Conservation (phyloP, 2,888 invertebrate genomes). For the Clanis bilineata region DNA sequence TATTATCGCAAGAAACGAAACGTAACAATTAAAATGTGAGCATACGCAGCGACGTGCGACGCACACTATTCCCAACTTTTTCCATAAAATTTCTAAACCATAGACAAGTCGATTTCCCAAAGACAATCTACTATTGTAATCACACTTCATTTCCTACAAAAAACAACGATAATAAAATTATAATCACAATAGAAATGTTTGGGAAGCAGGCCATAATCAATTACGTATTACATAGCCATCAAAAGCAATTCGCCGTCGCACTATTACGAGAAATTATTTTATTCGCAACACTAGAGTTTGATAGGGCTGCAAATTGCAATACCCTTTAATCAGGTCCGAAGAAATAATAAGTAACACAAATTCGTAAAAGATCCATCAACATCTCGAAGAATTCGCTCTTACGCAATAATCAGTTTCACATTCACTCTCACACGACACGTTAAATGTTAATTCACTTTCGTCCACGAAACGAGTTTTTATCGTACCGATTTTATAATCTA, state of each 20-base stretch:
- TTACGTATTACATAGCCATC: slow-evolving; percentile 16
- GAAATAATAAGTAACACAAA: slow-evolving; percentile 24
- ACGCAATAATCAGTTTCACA: slow-evolving; percentile 70
- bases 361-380: slow-evolving; percentile 45
- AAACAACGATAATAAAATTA: slow-evolving; percentile 28
- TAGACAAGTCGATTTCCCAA: slow-evolving; percentile 30
- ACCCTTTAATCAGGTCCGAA: slow-evolving; percentile 28
- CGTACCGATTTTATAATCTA: slow-evolving; percentile 35
- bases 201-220: slow-evolving; percentile 41
- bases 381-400: slow-evolving; percentile 54
- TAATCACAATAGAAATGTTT: slow-evolving; percentile 33
- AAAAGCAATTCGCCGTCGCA: slow-evolving; percentile 10
- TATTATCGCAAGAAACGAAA: slow-evolving; percentile 49
- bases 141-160: slow-evolving; percentile 40
- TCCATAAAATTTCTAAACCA: slow-evolving; percentile 51
- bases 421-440: slow-evolving; percentile 71
- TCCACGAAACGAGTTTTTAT: slow-evolving; percentile 61
- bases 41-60: slow-evolving; percentile 34
- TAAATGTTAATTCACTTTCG: slow-evolving; percentile 75
- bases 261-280: slow-evolving; percentile 24
- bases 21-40: slow-evolving; percentile 49
- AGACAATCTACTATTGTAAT: slow-evolving; percentile 19
- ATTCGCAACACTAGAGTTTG: slow-evolving; percentile 17
- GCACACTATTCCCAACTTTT: slow-evolving; percentile 49
- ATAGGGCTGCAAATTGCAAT: slow-evolving; percentile 14